Base-by-base conservation (phyloP, 1,140 invertebrate genomes). In the Proctacanthus coquilletti region DNA sequence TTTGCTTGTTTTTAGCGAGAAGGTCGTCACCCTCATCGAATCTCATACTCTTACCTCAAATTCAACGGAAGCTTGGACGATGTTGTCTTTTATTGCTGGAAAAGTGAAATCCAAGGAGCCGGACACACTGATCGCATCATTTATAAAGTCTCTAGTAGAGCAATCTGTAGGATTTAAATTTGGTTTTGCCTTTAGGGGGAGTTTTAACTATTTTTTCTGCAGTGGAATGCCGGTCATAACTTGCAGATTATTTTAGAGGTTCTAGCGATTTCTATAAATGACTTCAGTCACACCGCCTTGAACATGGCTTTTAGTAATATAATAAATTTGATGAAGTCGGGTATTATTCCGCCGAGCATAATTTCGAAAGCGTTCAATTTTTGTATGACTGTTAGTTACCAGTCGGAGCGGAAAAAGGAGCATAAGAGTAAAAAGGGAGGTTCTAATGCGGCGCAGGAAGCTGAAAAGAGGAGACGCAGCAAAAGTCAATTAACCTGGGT, bases 61-160 rank as follows among this genome's bases (percentile, higher is more conserved):
- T 43, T 55, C 51, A 9, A 53, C 52, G 2, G 56, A 59, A 41
- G 56, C 56, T 18, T 60, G 56, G 56, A 43, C 49, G 4, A 10
- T 60, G 10, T 38, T 60, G 3, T 53, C 51, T 30, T 51, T 57
- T 3, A 53, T 60, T n/a, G 53, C 45, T 13, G 52, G 51, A 21
- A 59, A 47, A 23, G 38, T 47, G 5, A 45, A 43, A 23, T 40
- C 37, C 33, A 41, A 41, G 14, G 44, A 45, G 48, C 36, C 42
- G 42, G 56, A 60, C 32, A 39, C 51, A 2, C 35, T 58, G 0
- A 51, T 58, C 4, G 44, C 44, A 21, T 46, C 39, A 3, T 56
- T 58, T 29, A 43, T 32, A 13, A 32, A 32, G 17, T 32, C 30
- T 13, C 9, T 32, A 14, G 13, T 38, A 25, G 5, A 39, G 10